Percentiles rank a stretch among this genome's conserved stretches.
phyloP scores from a whole-genome alignment of 2,113 vertebrate genomes.

The Philantomba maxwellii region DNA sequence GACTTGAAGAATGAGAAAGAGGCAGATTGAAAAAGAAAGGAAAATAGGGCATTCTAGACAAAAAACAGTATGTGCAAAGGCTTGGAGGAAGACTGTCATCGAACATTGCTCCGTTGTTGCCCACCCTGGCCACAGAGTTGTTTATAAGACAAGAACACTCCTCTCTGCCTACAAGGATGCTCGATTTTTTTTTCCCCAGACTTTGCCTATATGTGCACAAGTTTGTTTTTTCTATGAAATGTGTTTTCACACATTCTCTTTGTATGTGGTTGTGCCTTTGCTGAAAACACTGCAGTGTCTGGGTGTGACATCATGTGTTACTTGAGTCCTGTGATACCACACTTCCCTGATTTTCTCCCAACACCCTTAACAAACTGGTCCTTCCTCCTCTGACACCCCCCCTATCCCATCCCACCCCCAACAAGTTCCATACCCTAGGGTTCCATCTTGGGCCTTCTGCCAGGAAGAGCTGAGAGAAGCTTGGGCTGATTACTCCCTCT shows the following conservation, averaged over 20 bases:
- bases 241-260: neutral
- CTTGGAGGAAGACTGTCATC: neutral
- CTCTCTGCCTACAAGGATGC: neutral
- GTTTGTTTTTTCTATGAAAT: neutral
- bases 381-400: neutral
- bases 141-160: neutral
- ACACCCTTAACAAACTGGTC: neutral
- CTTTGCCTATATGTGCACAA: neutral
- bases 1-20: neutral
- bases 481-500: neutral
- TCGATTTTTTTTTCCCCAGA: neutral
- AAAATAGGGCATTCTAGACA: neutral
- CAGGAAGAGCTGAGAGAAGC: neutral
- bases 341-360: neutral
- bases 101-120: rapidly evolving
- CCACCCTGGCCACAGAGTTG: neutral
- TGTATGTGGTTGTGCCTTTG: neutral
- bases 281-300: neutral
- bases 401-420: neutral
- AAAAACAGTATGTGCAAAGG: neutral
- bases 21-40: neutral
- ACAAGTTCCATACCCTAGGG: neutral
- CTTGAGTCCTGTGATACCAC: neutral
- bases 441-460: neutral
- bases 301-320: neutral